Percentiles rank a stretch among this genome's conserved stretches.
Conservation (phyloP, 2,797 vertebrate genomes). For the Protonibea diacanthus region DNA sequence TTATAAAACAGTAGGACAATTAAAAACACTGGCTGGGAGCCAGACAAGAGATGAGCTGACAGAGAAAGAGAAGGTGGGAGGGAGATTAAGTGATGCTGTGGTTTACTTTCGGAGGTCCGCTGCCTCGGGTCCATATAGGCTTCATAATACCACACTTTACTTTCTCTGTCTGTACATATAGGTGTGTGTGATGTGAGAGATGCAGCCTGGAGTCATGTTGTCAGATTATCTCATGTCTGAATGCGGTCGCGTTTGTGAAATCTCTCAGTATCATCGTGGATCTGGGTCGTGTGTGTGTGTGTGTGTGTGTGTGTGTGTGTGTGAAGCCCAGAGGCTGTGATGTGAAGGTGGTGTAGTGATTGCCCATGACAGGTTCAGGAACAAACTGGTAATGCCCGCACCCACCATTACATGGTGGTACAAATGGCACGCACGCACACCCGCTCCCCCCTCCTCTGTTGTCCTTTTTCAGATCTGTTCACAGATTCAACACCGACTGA, state of each 20-base stretch:
- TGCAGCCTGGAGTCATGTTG: conserved; percentile 56
- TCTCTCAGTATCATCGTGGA: conserved; percentile 50
- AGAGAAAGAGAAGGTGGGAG: conserved; percentile 1
- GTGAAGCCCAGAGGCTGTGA: conserved; percentile 48
- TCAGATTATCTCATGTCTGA: conserved; percentile 60
- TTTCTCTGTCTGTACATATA: not conserved
- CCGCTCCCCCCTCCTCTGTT: conserved; percentile 7
- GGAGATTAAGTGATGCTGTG: not conserved
- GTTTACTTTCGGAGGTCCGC: not conserved
- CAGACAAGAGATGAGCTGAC: not conserved
- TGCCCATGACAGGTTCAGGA: conserved; percentile 51
- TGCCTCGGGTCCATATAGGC: not conserved
- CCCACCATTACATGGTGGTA: conserved; percentile 13
- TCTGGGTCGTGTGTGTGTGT: conserved; percentile 53
- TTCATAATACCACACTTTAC: not conserved
- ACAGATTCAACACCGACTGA: conserved; percentile 7
- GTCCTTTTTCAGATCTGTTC: conserved; percentile 19
- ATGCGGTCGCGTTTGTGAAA: conserved; percentile 49
- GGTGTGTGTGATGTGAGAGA: conserved; percentile 22
- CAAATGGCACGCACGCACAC: conserved; percentile 19
- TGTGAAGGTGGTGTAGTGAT: conserved; percentile 55
- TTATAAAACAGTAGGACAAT: conserved; percentile 22
- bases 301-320: conserved; percentile 17
- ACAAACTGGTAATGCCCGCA: conserved; percentile 29
- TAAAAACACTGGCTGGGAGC: conserved; percentile 5